phyloP scores from a whole-genome alignment of 2,797 vertebrate genomes.

The Decapterus maruadsi region DNA sequence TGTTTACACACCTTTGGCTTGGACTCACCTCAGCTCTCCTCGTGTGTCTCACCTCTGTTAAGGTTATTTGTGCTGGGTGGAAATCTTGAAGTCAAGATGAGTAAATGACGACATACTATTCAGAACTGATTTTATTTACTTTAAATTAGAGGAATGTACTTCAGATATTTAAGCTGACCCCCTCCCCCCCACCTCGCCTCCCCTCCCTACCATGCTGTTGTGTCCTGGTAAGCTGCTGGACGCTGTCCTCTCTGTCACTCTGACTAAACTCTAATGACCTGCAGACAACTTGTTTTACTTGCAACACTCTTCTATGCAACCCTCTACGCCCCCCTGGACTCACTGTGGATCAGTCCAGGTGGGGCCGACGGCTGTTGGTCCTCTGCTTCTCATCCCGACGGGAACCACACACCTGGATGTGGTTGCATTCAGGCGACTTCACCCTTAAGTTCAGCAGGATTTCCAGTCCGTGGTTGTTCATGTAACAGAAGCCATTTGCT shows the following conservation, averaged over 20 bases:
- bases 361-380: conserved; percentile 1
- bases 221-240: neutral
- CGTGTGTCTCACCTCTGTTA: conserved; percentile 13
- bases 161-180: neutral
- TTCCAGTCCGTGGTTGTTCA: conserved; percentile 12
- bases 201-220: too few species aligned
- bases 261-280: conserved; percentile 14
- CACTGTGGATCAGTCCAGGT: conserved; percentile 12
- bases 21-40: conserved; percentile 27
- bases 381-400: conserved; percentile 22
- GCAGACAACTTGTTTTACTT: conserved; percentile 22
- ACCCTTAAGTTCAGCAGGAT: conserved; percentile 22
- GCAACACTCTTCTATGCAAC: conserved; percentile 64
- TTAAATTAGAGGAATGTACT: conserved; percentile 15
- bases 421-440: neutral
- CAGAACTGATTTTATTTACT: conserved; percentile 5
- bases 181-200: too few species aligned
- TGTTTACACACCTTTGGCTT: conserved; percentile 31
- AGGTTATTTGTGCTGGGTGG: neutral
- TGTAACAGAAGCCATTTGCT: conserved; percentile 32
- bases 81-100: conserved; percentile 8
- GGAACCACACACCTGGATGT: neutral
- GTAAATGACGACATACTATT: neutral
- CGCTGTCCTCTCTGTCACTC: conserved; percentile 3
- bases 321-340: neutral